phyloP scores from a whole-genome alignment of 2,797 vertebrate genomes.

The Falco rusticolus region DNA sequence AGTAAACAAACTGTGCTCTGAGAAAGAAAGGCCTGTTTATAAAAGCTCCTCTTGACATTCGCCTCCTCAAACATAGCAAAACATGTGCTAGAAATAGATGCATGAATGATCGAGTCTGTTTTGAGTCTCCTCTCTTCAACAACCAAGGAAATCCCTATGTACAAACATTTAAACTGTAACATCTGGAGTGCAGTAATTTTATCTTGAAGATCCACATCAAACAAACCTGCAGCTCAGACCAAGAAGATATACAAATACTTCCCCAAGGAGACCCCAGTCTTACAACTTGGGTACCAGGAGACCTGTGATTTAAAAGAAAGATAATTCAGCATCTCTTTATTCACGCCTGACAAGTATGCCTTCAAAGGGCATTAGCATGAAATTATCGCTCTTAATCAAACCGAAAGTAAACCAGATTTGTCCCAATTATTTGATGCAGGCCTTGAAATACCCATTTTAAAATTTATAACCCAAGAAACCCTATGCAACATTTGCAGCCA shows the following conservation, averaged over 20 bases:
- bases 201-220: conserved; percentile 78
- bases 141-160: conserved; percentile 77
- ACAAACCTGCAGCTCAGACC: conserved; percentile 59
- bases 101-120: conserved; percentile 75
- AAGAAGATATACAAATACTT: conserved; percentile 69
- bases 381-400: conserved; percentile 32
- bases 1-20: conserved; percentile 48
- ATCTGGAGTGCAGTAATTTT: conserved; percentile 77
- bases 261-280: conserved; percentile 60
- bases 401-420: conserved; percentile 35
- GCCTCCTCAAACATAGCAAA: conserved; percentile 65
- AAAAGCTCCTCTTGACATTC: conserved; percentile 65
- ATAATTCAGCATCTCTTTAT: conserved; percentile 62
- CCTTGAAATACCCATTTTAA: background rate
- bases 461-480: conserved; percentile 34
- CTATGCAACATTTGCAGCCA: background rate
- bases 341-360: conserved; percentile 45
- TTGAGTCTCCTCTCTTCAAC: conserved; percentile 75
- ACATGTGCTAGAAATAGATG: conserved; percentile 74
- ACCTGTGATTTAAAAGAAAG: conserved; percentile 39
- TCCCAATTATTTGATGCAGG: background rate
- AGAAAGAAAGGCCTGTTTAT: conserved; percentile 62
- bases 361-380: conserved; percentile 21
- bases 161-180: conserved; percentile 77
- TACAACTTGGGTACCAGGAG: conserved; percentile 22